Evolutionary conservation across 2,113 vertebrate species (phyloP).

Genomic region (Lepus timidus): DNA sequence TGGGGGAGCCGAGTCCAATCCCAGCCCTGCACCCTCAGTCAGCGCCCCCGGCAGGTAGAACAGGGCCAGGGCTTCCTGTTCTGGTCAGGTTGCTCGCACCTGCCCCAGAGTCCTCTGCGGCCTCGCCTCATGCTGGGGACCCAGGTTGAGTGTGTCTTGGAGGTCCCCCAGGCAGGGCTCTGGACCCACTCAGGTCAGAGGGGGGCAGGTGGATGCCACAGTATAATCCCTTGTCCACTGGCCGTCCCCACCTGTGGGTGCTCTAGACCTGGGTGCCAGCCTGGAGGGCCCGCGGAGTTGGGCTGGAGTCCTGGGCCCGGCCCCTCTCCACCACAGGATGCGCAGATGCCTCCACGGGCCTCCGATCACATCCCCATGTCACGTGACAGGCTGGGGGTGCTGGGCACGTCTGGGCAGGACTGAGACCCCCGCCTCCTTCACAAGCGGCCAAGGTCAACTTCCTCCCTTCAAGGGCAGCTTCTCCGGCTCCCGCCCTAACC

Average conservation of each 20-base stretch:
- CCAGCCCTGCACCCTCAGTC: neutral
- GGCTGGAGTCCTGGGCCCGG: neutral
- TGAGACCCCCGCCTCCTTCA: neutral
- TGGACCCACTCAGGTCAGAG: too few species aligned
- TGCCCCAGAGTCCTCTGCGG: neutral
- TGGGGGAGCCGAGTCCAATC: neutral
- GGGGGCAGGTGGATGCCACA: too few species aligned
- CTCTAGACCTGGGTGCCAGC: neutral
- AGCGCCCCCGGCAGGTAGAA: neutral
- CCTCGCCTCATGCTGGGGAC: neutral
- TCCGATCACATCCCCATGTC: neutral
- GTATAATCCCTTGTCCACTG: too few species aligned
- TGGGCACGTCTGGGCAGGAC: neutral
- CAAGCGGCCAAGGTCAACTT: neutral
- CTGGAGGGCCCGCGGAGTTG: neutral
- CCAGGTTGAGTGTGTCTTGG: accelerated
- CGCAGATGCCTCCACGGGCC: accelerated
- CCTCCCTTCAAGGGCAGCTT: slow-evolving; percentile 4
- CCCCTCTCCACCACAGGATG: neutral
- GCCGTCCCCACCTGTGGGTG: neutral
- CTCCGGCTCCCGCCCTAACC: neutral
- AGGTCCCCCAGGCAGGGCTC: neutral
- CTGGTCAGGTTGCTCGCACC: neutral
- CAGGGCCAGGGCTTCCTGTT: neutral
- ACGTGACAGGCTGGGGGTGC: neutral